Percentiles rank a stretch among this genome's conserved stretches.
These are phyloP conservation scores for Phaenicophaeus curvirostris DNA, from an alignment of 2,797 vertebrate genomes.

Conservation along the genomic window DNA sequence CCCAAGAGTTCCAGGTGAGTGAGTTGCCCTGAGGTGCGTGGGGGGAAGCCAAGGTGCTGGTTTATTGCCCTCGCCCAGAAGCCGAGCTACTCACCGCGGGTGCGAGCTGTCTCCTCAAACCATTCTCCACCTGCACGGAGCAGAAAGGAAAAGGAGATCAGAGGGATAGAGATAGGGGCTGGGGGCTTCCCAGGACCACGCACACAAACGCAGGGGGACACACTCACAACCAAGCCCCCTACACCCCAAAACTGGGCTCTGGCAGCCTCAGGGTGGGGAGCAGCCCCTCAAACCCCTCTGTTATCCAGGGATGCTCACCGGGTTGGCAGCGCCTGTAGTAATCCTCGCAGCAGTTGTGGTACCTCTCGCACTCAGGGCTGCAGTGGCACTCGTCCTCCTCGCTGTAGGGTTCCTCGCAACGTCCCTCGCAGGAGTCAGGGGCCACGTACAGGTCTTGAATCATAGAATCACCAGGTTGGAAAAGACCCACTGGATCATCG, in stretches of 20 bases:
- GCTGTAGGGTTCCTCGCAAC: conserved; percentile 70
- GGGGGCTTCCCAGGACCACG: background rate
- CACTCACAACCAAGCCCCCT: fast-evolving
- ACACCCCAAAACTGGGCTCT: background rate
- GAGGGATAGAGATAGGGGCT: background rate
- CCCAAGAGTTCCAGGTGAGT: fast-evolving
- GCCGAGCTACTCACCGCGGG: background rate
- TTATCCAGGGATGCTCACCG: background rate
- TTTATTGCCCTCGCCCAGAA: background rate
- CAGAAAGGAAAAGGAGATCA: background rate
- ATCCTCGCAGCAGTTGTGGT: conserved; percentile 70
- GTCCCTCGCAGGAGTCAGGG: conserved; percentile 70
- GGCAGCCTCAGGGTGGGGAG: background rate
- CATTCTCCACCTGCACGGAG: background rate
- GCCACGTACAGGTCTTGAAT: conserved; percentile 69
- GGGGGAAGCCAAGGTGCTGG: background rate
- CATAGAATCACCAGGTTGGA: too few relatives aligned
- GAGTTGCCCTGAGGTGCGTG: fast-evolving
- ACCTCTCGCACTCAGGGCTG: conserved; percentile 30
- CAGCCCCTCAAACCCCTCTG: too few relatives aligned
- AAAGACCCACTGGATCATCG: too few relatives aligned
- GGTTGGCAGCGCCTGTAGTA: conserved; percentile 33
- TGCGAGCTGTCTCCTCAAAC: fast-evolving
- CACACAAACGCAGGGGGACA: fast-evolving
- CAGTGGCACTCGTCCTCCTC: conserved; percentile 73